Evolutionary conservation across 2,113 vertebrate species (phyloP).

Genomic region (Panthera uncia): DNA sequence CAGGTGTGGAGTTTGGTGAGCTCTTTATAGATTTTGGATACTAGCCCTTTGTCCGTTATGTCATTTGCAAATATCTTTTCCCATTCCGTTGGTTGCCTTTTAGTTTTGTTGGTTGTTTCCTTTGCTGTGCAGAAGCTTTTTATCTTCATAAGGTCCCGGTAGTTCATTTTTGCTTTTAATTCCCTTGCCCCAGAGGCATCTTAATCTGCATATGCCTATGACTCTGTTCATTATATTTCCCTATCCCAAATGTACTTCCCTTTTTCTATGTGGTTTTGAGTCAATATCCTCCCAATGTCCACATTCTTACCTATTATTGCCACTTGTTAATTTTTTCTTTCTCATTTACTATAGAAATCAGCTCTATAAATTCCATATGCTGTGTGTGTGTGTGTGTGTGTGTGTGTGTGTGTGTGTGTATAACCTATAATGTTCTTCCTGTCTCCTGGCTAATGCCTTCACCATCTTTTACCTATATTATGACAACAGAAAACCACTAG

Average conservation of each 20-base stretch:
- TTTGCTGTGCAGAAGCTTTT: too few species aligned
- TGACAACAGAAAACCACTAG: not conserved
- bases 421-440: not conserved
- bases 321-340: not conserved
- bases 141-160: too few species aligned
- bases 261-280: not conserved
- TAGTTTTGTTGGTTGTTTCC: too few species aligned
- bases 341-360: constrained; percentile 5
- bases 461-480: not conserved
- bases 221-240: not conserved
- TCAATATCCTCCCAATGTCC: not conserved
- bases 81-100: too few species aligned
- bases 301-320: not conserved
- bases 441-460: not conserved
- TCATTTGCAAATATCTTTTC: too few species aligned
- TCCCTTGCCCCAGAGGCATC: not conserved
- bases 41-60: too few species aligned
- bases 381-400: too few species aligned
- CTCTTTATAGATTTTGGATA: too few species aligned
- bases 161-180: too few species aligned
- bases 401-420: not conserved
- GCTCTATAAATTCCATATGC: not conserved
- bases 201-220: not conserved
- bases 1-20: too few species aligned
- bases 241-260: not conserved